These are phyloP conservation scores for Sinotaia quadrata DNA, from an alignment of 2,888 invertebrate species.

Conservation along the genomic window DNA sequence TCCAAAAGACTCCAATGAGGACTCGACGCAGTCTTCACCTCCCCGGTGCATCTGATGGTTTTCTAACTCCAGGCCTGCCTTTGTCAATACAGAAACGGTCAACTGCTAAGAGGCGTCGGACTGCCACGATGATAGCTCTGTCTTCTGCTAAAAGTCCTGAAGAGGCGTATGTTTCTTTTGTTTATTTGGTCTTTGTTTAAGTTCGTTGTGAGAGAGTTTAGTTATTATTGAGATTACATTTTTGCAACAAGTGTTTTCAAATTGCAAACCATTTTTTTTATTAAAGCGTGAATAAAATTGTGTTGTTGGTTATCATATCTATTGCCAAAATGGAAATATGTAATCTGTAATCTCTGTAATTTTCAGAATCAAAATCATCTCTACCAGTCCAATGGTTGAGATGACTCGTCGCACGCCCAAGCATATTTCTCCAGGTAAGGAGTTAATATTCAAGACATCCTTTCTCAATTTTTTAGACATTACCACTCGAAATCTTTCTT, in stretches of 20 bases:
- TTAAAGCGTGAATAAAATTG: background rate
- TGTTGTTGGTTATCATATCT: background rate
- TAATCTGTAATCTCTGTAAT: conserved; percentile 20
- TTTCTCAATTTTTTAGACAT: too few relatives aligned
- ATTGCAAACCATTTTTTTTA: background rate
- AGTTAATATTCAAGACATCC: too few relatives aligned
- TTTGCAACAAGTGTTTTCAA: background rate
- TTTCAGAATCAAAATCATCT: conserved; percentile 61
- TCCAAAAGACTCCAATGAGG: too few relatives aligned
- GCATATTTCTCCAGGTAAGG: conserved; percentile 18
- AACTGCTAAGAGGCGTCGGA: conserved; percentile 44
- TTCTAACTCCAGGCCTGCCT: conserved; percentile 36
- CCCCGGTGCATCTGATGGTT: too few relatives aligned
- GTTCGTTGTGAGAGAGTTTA: too few relatives aligned
- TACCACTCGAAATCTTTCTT: too few relatives aligned
- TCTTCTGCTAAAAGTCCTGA: conserved; percentile 50
- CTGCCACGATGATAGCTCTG: conserved; percentile 32
- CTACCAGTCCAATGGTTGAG: conserved; percentile 67
- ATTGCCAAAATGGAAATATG: background rate
- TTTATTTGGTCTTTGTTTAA: conserved; percentile 13
- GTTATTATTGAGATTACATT: background rate
- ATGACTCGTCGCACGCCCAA: conserved; percentile 48
- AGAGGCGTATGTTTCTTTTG: conserved; percentile 46
- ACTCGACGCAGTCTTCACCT: too few relatives aligned
- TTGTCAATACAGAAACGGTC: conserved; percentile 43